phyloP scores from a whole-genome alignment of 2,113 vertebrate genomes.

The Phylloscopus trochiloides region DNA sequence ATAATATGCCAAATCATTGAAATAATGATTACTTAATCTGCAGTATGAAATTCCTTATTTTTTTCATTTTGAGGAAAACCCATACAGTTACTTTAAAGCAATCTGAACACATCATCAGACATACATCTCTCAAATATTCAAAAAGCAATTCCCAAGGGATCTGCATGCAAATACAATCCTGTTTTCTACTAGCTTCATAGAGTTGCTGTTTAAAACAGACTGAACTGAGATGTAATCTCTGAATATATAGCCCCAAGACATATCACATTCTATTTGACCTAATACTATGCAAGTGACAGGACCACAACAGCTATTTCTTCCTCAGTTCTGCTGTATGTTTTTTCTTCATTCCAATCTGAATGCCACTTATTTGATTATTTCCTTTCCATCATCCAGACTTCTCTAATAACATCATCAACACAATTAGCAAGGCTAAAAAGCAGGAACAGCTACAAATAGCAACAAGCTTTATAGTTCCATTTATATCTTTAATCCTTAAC shows the following conservation, averaged over 20 bases:
- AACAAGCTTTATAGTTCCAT: neutral
- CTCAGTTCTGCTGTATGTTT: neutral
- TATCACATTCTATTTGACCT: conserved; percentile 37
- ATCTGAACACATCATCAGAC: neutral
- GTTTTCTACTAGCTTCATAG: conserved; percentile 32
- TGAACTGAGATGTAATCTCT: conserved; percentile 34
- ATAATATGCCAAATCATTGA: neutral
- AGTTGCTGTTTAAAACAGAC: conserved; percentile 8
- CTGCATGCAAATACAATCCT: conserved; percentile 20
- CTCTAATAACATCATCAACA: neutral
- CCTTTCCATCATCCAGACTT: neutral
- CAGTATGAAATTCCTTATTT: neutral
- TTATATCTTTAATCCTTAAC: neutral
- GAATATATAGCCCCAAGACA: conserved; percentile 38
- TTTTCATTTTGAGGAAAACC: neutral
- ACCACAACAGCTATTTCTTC: neutral
- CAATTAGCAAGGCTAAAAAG: neutral
- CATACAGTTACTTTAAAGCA: neutral
- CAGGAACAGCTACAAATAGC: neutral
- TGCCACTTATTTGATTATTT: neutral
- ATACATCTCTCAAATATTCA: neutral
- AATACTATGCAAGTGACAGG: conserved; percentile 6
- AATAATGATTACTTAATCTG: neutral
- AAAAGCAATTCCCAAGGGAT: neutral
- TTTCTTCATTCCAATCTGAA: neutral